Conservation (phyloP, 2,888 invertebrate species). For the Alitta virens region DNA sequence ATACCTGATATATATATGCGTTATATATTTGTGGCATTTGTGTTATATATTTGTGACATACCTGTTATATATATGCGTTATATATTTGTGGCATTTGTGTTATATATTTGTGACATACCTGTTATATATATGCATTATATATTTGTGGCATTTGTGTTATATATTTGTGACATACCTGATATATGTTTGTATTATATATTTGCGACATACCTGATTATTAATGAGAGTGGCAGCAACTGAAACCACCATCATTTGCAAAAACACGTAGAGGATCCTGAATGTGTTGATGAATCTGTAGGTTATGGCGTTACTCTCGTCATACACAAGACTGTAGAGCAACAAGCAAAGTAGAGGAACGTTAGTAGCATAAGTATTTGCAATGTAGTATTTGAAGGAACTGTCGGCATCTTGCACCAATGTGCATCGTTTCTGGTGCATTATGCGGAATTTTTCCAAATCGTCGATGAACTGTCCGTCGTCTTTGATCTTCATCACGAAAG, state of each 20-base stretch:
- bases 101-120: no score
- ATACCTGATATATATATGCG: no score
- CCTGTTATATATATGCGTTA: no score
- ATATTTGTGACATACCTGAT: neutral
- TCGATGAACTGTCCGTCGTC: constrained; percentile 24
- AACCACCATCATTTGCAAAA: constrained; percentile 25
- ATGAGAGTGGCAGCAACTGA: constrained; percentile 26
- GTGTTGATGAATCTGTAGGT: constrained; percentile 16
- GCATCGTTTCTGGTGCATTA: constrained; percentile 35
- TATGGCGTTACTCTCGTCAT: constrained; percentile 16
- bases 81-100: no score
- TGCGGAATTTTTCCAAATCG: constrained; percentile 35
- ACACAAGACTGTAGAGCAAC: constrained; percentile 24
- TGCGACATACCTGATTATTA: constrained; percentile 32
- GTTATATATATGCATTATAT: no score
- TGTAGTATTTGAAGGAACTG: constrained; percentile 23
- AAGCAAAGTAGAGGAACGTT: constrained; percentile 28
- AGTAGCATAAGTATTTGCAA: constrained; percentile 30
- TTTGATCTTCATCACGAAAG: constrained; percentile 24
- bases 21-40: no score
- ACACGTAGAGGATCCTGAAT: constrained; percentile 24
- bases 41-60: no score
- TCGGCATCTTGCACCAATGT: constrained; percentile 26
- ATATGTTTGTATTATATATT: neutral
- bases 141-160: no score